phyloP scores from a whole-genome alignment of 1,140 invertebrate species.

The Eulimnadia texana region DNA sequence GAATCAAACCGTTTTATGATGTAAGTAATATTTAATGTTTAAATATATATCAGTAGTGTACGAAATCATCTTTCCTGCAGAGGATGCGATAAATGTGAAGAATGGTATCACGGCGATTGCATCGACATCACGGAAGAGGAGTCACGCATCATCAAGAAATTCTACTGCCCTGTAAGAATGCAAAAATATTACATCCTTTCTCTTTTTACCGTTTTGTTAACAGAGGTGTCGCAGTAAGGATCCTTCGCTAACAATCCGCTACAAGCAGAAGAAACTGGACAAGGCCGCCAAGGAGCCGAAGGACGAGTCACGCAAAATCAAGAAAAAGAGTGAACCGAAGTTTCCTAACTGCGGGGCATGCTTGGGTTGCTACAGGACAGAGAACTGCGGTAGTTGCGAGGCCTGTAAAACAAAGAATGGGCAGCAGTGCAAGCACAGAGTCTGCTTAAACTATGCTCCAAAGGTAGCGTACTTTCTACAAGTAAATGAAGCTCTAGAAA shows the following conservation, averaged over 20 bases:
- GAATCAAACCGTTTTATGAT: slow-evolving; percentile 94
- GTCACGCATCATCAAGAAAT: slow-evolving; percentile 83
- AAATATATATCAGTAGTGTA: too few species aligned
- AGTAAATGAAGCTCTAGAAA: neutral
- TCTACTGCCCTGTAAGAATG: slow-evolving; percentile 57
- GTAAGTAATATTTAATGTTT: slow-evolving; percentile 38
- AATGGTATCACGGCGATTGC: slow-evolving; percentile 98
- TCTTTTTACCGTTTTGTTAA: slow-evolving; percentile 12
- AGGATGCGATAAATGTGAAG: slow-evolving; percentile 90
- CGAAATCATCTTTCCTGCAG: too few species aligned
- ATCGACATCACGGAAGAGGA: slow-evolving; percentile 87
- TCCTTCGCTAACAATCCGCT: slow-evolving; percentile 60
- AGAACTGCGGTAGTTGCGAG: slow-evolving; percentile 78
- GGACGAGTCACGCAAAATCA: slow-evolving; percentile 17
- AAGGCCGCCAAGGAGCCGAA: slow-evolving; percentile 23
- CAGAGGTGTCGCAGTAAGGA: slow-evolving; percentile 65
- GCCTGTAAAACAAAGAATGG: slow-evolving; percentile 41
- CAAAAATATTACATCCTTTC: slow-evolving; percentile 9
- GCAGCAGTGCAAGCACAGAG: slow-evolving; percentile 2
- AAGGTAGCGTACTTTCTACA: neutral
- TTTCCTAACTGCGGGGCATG: slow-evolving; percentile 57
- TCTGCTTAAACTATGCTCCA: slow-evolving; percentile 1
- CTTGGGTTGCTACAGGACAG: slow-evolving; percentile 55
- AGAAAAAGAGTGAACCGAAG: slow-evolving; percentile 15
- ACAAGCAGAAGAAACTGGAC: slow-evolving; percentile 43